Base-by-base conservation (phyloP, 2,888 invertebrate genomes). In the Sepioteuthis lessoniana region DNA sequence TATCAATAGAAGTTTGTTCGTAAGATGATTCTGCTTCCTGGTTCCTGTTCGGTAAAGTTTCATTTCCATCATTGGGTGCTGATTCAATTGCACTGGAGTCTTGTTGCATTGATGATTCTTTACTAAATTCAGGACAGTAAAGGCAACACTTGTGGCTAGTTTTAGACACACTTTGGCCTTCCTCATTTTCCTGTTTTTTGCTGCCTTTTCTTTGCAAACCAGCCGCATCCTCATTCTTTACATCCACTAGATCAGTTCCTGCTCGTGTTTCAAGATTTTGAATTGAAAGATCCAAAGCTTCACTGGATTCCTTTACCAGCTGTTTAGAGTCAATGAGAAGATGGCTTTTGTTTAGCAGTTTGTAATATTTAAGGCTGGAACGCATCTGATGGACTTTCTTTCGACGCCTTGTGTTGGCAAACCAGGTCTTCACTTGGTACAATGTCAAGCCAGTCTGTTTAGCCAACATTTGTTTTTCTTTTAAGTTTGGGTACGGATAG, bases 401-500 rank as follows among this genome's bases (percentile, higher is more conserved):
- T 2, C 95, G 90, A 4, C 95, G 94, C 13, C 95, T 93, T 10
- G 94, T 93, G 50, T 95, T 95, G 38, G 95, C 94, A 94, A 95
- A 95, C 95, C 95, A 95, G 31, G 95, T 95, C 93, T 94, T 94
- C 38, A 96, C 95, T 94, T 95, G 95, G 31, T 93, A 94, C 25
- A 95, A 47, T 0, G 95, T 94, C 42, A 95, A 91, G 19, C 95
- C 95, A 25, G 95, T 94, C 46, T 93, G 60, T 38, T 93, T 91
- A 28, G 95, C 94, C 50, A 96, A 94, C 47, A 93, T 55, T 37
- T 93, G 94, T 76, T 95, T 95, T 42, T 95, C 94, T 8, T 42
- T 31, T 37, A 93, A 93, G 19, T 94, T 94, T 5, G 95, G 96
- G 94, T 96, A 96, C 3, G 95, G 95, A 35, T 94, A 21, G 31